phyloP scores from a whole-genome alignment of 2,888 invertebrate genomes.

The Dryococelus australis region DNA sequence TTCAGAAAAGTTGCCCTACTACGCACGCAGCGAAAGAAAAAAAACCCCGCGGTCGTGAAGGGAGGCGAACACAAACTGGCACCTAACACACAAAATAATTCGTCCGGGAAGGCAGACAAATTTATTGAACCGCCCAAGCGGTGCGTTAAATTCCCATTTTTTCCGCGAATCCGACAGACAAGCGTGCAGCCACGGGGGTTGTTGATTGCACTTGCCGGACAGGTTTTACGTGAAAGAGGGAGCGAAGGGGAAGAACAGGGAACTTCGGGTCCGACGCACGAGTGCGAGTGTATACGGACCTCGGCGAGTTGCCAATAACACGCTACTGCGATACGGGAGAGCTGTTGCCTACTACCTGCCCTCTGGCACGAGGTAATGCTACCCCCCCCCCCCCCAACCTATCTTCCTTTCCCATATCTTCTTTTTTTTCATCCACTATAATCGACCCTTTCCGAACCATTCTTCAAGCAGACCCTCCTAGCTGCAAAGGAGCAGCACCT shows the following conservation, averaged over 20 bases:
- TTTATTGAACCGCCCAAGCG: slow-evolving; percentile 10
- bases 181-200: slow-evolving; percentile 16
- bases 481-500: slow-evolving; percentile 16
- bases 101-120: neutral
- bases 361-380: neutral
- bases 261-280: neutral
- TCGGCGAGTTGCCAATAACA: neutral
- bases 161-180: slow-evolving; percentile 8
- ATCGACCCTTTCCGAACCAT: neutral
- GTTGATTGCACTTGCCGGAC: slow-evolving; percentile 10
- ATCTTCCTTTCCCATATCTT: neutral
- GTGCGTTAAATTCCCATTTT: slow-evolving; percentile 11
- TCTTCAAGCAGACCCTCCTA: neutral
- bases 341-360: neutral
- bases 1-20: neutral
- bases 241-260: neutral
- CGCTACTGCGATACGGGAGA: neutral
- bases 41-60: neutral
- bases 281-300: neutral
- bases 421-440: neutral
- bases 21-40: neutral
- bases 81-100: neutral
- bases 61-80: neutral
- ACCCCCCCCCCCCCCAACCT: neutral
- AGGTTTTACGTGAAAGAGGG: neutral